Evolutionary conservation across 2,797 vertebrate species (phyloP).

Genomic region (Distichodus sexfasciatus): DNA sequence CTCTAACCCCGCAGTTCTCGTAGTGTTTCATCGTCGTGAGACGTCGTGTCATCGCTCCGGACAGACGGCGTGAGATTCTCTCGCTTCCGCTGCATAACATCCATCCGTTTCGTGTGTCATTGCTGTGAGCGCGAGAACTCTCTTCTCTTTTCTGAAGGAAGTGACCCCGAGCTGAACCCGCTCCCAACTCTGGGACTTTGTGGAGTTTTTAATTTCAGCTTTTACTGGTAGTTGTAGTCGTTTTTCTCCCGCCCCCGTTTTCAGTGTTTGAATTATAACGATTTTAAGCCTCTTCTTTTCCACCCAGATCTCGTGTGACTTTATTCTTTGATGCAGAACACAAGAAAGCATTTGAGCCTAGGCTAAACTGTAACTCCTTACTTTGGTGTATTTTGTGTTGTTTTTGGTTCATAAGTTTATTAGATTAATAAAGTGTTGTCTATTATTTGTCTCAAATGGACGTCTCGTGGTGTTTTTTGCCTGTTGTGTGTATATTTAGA

Average conservation of each 20-base stretch:
- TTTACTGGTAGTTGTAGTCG: constrained; percentile 24
- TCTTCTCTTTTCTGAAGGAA: constrained; percentile 11
- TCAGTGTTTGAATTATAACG: background rate
- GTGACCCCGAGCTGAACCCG: constrained; percentile 10
- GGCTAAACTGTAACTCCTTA: constrained; percentile 10
- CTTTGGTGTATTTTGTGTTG: constrained; percentile 39
- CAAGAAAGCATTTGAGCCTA: constrained; percentile 1
- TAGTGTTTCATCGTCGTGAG: no score
- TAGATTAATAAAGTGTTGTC: constrained; percentile 53
- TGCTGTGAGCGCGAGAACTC: constrained; percentile 23
- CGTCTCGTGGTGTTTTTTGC: no score
- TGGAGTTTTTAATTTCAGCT: constrained; percentile 31
- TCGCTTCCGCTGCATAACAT: background rate
- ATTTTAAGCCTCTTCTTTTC: constrained; percentile 2
- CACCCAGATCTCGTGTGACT: constrained; percentile 2
- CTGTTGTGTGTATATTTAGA: no score
- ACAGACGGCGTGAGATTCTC: background rate
- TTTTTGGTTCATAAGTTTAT: constrained; percentile 47
- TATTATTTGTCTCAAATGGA: constrained; percentile 39
- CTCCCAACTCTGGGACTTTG: constrained; percentile 33
- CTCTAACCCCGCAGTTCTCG: constrained; percentile 13
- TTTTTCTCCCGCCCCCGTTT: background rate
- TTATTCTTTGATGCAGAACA: constrained; percentile 8
- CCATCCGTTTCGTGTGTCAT: constrained; percentile 8
- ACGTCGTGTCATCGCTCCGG: no score